Conservation (phyloP, 2,113 vertebrate species). For the Pomatostomus ruficeps region DNA sequence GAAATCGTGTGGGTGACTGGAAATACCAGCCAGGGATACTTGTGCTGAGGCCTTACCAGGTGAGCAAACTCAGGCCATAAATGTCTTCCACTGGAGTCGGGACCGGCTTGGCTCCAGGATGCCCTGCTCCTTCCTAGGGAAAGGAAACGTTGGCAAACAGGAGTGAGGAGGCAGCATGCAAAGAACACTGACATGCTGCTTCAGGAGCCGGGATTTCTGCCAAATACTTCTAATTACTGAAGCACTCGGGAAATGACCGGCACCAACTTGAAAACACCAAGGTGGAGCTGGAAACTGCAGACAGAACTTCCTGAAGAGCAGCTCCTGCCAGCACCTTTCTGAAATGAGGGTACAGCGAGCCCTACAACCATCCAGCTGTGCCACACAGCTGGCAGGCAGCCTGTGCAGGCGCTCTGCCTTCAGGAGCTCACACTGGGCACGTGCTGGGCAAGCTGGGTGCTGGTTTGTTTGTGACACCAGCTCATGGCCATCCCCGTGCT, state of each 20-base stretch:
- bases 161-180: background rate
- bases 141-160: background rate
- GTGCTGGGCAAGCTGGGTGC: background rate
- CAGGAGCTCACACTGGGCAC: background rate
- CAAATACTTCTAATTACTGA: background rate
- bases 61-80: conserved; percentile 8
- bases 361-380: background rate
- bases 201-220: background rate
- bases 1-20: fast-evolving
- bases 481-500: background rate
- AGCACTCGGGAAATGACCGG: background rate
- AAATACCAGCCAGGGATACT: background rate
- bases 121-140: conserved; percentile 34
- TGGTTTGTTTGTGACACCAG: background rate
- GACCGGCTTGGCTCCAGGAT: background rate
- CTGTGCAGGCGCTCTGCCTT: background rate
- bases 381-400: background rate
- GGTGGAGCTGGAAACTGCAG: background rate
- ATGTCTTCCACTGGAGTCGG: background rate
- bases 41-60: conserved; percentile 52
- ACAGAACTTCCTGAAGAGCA: background rate
- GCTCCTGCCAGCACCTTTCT: background rate
- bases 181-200: background rate
- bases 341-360: fast-evolving
- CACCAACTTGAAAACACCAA: background rate